Percentiles rank a stretch among this genome's conserved stretches.
Evolutionary conservation across 2,113 vertebrate genomes (phyloP).

Genomic region (Channa maculata): DNA sequence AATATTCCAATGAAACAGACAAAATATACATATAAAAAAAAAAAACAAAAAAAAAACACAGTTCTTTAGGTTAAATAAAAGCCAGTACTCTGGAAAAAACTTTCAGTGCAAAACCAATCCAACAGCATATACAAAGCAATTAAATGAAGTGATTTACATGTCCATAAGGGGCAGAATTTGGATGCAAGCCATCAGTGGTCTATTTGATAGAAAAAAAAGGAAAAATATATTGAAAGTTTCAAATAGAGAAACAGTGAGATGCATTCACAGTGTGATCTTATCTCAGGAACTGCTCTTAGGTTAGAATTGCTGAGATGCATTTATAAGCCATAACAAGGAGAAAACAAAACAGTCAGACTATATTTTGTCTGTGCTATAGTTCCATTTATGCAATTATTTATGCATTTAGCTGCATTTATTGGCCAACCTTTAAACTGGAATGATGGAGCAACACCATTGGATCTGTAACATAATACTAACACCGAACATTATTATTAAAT

Average conservation of each 20-base stretch:
- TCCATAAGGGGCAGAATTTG: slow-evolving; percentile 1
- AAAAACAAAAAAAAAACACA: slow-evolving; percentile 20
- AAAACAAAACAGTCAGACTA: no score
- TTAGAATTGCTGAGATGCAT: background rate
- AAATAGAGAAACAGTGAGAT: background rate
- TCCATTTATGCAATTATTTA: no score
- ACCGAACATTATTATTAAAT: no score
- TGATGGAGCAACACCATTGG: no score
- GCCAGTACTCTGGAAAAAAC: background rate
- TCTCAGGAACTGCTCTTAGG: background rate
- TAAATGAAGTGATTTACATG: background rate
- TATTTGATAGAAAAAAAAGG: background rate
- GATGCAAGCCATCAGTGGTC: background rate
- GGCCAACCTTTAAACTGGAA: no score
- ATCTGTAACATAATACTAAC: no score
- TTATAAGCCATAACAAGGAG: no score
- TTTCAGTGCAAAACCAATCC: slow-evolving; percentile 37
- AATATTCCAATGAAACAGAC: slow-evolving; percentile 28
- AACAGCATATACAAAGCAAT: background rate
- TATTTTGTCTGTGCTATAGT: background rate
- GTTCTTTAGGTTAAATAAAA: slow-evolving; percentile 50
- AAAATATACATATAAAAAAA: slow-evolving; percentile 23
- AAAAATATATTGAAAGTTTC: background rate
- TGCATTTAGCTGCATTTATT: no score
- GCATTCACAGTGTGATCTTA: background rate